Conservation (phyloP, 2,888 invertebrate species). For the Tipula helvola region DNA sequence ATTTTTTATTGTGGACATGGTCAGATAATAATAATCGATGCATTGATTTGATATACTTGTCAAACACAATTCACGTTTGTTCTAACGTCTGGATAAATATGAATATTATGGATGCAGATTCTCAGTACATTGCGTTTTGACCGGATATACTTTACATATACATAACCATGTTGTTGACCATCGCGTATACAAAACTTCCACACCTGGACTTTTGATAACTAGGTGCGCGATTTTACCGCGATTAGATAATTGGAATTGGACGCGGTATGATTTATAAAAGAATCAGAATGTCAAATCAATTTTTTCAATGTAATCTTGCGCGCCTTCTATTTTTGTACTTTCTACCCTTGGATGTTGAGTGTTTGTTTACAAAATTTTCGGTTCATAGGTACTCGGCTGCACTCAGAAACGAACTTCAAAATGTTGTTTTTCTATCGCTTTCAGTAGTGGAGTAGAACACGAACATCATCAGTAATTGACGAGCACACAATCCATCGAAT, state of each 20-base stretch:
- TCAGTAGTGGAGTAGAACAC: too few relatives aligned
- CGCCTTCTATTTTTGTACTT: neutral
- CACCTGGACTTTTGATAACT: neutral
- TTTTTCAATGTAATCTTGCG: neutral
- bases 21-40: neutral
- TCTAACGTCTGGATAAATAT: neutral
- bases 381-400: neutral
- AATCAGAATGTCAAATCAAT: too few relatives aligned
- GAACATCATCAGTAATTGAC: too few relatives aligned
- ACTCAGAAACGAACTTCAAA: neutral
- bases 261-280: neutral
- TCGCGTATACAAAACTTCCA: neutral
- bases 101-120: neutral
- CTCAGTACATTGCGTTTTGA: neutral
- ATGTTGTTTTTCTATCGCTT: too few relatives aligned
- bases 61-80: neutral
- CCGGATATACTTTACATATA: neutral
- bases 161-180: neutral
- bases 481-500: too few relatives aligned
- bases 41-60: neutral
- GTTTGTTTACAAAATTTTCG: neutral
- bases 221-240: neutral
- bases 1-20: neutral
- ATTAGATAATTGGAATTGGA: neutral
- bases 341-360: neutral